These are phyloP conservation scores for Hozukius guyotensis DNA, from an alignment of 2,797 vertebrate genomes.

Conservation along the genomic window DNA sequence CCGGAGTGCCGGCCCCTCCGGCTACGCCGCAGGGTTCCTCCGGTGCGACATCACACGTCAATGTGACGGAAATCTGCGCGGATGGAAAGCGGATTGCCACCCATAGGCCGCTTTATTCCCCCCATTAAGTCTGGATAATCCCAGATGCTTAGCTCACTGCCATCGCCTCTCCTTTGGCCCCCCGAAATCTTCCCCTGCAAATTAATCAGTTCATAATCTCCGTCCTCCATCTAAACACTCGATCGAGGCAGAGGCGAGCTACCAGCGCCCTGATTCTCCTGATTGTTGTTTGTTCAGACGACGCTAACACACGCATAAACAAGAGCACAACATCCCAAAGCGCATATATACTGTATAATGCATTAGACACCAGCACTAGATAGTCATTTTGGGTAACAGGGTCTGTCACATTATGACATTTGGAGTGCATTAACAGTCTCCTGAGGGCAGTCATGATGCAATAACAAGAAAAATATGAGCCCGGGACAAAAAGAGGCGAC, in stretches of 20 bases:
- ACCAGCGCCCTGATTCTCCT: conserved; percentile 7
- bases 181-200: conserved; percentile 64
- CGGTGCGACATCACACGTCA: conserved; percentile 50
- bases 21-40: neutral
- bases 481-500: neutral
- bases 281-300: conserved; percentile 44
- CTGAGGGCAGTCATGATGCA: conserved; percentile 35
- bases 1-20: neutral
- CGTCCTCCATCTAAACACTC: conserved; percentile 40
- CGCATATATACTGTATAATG: conserved; percentile 28
- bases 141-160: conserved; percentile 70
- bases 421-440: conserved; percentile 52
- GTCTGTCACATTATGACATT: conserved; percentile 55
- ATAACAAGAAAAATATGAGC: conserved; percentile 33
- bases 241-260: conserved; percentile 2
- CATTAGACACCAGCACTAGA: conserved; percentile 31
- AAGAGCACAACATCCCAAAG: conserved; percentile 19
- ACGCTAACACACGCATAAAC: neutral
- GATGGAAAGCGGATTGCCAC: conserved; percentile 69
- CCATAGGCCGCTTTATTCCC: conserved; percentile 69
- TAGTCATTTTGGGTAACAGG: conserved; percentile 46
- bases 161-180: conserved; percentile 60
- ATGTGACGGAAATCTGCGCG: conserved; percentile 61
- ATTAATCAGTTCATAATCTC: conserved; percentile 75
- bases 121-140: conserved; percentile 78